Evolutionary conservation across 2,888 invertebrate species (phyloP).

Genomic region (Diabrotica balteata): DNA sequence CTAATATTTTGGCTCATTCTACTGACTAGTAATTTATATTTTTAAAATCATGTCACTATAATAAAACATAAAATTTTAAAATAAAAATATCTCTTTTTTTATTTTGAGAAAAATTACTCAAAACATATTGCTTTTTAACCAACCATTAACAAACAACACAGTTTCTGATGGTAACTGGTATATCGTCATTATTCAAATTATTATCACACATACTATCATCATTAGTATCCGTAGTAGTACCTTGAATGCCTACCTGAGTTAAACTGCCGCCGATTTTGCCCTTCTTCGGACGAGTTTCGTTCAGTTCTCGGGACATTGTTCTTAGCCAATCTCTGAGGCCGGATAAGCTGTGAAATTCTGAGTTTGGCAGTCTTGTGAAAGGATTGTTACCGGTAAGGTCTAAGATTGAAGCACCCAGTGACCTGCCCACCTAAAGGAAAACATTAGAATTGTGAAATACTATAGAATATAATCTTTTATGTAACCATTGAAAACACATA

Average conservation of each 20-base stretch:
- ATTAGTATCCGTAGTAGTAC: conserved; percentile 53
- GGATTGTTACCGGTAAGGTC: conserved; percentile 85
- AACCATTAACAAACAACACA: conserved; percentile 40
- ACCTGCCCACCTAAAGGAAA: conserved; percentile 72
- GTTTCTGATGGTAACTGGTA: conserved; percentile 43
- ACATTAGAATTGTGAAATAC: neutral
- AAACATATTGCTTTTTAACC: conserved; percentile 17
- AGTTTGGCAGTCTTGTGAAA: conserved; percentile 80
- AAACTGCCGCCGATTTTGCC: conserved; percentile 6
- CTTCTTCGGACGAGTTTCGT: conserved; percentile 36
- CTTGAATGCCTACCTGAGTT: conserved; percentile 41
- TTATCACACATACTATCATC: conserved; percentile 38
- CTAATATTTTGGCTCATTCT: too few relatives aligned
- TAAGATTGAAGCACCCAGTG: conserved; percentile 82
- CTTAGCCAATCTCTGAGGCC: conserved; percentile 73
- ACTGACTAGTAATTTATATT: too few relatives aligned
- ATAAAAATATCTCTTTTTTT: too few relatives aligned
- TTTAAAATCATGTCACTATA: too few relatives aligned
- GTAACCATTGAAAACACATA: too few relatives aligned
- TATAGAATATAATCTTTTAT: neutral
- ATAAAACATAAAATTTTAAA: too few relatives aligned
- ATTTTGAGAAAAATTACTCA: too few relatives aligned
- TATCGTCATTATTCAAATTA: conserved; percentile 23
- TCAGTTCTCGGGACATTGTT: conserved; percentile 45
- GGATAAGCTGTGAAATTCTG: conserved; percentile 76